These are phyloP conservation scores for Craseonycteris thonglongyai DNA, from an alignment of 2,113 vertebrate genomes.

Conservation along the genomic window DNA sequence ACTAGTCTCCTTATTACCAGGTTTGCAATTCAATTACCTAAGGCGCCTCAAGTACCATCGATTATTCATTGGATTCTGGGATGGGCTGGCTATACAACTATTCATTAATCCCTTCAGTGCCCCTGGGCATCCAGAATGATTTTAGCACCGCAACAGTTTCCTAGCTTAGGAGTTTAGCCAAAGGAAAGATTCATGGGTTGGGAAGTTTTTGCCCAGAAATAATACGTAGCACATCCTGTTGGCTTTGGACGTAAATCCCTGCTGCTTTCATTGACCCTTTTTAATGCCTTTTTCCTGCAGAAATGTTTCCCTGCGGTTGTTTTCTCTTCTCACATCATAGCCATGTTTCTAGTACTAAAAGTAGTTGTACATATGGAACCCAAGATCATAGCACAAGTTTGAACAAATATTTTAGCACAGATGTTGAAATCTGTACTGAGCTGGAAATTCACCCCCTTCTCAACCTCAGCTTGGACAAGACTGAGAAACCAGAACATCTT, in stretches of 20 bases:
- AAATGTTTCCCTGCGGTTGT: background rate
- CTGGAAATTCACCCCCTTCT: background rate
- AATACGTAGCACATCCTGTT: background rate
- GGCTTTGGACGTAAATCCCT: background rate
- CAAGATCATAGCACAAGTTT: background rate
- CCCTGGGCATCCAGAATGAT: constrained; percentile 51
- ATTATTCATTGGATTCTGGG: constrained; percentile 77
- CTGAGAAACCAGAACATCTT: background rate
- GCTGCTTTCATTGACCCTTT: background rate
- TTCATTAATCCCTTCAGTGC: constrained; percentile 75
- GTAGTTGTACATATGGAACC: background rate
- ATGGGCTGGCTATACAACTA: constrained; percentile 62
- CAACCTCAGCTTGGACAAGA: background rate
- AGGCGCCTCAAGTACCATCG: constrained; percentile 73
- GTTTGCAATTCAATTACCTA: constrained; percentile 76
- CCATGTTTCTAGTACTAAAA: background rate
- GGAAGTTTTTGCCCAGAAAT: background rate
- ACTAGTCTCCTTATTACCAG: constrained; percentile 69
- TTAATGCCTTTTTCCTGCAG: background rate
- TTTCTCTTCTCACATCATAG: background rate
- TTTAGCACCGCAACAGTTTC: constrained; percentile 44
- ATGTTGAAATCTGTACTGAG: background rate
- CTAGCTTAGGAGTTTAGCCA: background rate
- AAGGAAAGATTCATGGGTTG: background rate
- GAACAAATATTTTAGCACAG: background rate